Percentiles rank a stretch among this genome's conserved stretches.
Conservation (phyloP, 2,888 invertebrate genomes). For the Onchidella celtica region DNA sequence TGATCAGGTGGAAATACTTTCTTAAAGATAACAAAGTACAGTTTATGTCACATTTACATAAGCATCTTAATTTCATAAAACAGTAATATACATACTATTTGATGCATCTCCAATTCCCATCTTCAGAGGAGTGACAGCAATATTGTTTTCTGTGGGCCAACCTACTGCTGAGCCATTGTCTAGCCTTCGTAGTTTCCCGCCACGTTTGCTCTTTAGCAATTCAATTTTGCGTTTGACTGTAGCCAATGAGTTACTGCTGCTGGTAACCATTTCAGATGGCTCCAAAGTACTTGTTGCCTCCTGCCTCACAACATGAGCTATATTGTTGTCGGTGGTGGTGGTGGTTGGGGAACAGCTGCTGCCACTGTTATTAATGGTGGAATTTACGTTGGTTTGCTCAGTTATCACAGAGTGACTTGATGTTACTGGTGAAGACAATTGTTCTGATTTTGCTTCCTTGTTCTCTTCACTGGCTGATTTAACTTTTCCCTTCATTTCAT, state of each 20-base stretch:
- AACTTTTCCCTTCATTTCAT: background rate
- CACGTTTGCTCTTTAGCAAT: conserved; percentile 31
- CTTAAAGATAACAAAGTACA: too few species aligned
- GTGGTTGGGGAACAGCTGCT: background rate
- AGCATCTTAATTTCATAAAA: too few species aligned
- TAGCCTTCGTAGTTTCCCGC: conserved; percentile 35
- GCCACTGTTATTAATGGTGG: background rate
- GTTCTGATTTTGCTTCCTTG: background rate
- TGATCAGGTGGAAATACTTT: too few species aligned
- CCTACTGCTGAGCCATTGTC: conserved; percentile 15
- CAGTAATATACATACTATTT: background rate
- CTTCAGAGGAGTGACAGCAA: conserved; percentile 30
- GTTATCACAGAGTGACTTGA: background rate
- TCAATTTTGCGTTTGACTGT: conserved; percentile 47
- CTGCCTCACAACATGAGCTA: conserved; percentile 28
- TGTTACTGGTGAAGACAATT: background rate
- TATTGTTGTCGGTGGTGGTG: background rate
- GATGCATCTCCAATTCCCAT: conserved; percentile 18
- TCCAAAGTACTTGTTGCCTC: conserved; percentile 30
- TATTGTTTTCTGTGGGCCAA: conserved; percentile 45
- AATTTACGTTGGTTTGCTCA: background rate
- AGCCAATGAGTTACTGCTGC: conserved; percentile 38
- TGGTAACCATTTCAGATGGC: conserved; percentile 43
- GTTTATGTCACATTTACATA: too few species aligned
- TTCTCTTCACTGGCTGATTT: background rate